These are phyloP conservation scores for Gonocerus acuteangulatus DNA, from an alignment of 2,888 invertebrate genomes.

Conservation along the genomic window DNA sequence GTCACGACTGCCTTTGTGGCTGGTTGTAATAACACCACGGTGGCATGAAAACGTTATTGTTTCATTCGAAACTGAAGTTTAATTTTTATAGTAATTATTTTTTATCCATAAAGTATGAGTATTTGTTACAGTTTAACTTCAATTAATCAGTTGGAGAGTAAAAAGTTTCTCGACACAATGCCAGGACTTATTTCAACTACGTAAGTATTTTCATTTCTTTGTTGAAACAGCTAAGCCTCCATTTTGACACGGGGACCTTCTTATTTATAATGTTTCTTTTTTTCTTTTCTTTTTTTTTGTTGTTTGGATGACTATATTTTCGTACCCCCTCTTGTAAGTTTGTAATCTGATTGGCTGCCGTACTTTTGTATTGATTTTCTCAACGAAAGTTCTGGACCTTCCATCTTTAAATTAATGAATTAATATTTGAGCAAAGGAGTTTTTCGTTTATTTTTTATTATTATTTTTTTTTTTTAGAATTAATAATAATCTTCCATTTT, in stretches of 20 bases:
- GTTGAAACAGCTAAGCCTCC: background rate
- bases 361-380: conserved; percentile 19
- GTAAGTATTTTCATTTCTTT: conserved; percentile 26
- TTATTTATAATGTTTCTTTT: background rate
- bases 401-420: conserved; percentile 10
- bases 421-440: background rate
- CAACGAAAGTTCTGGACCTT: background rate
- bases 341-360: background rate
- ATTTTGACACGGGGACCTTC: background rate
- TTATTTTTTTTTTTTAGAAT: background rate
- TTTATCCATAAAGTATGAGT: conserved; percentile 36
- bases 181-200: conserved; percentile 34
- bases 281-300: background rate
- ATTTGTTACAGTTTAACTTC: conserved; percentile 31
- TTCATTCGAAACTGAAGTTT: conserved; percentile 20
- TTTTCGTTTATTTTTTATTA: background rate
- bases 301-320: background rate
- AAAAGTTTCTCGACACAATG: conserved; percentile 29
- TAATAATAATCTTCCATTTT: background rate
- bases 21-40: conserved; percentile 7
- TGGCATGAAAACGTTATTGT: conserved; percentile 25
- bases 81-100: conserved; percentile 30
- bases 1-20: conserved; percentile 7
- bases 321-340: conserved; percentile 1
- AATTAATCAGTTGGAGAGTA: conserved; percentile 27